phyloP scores from a whole-genome alignment of 2,797 vertebrate species.

The Carapus acus region DNA sequence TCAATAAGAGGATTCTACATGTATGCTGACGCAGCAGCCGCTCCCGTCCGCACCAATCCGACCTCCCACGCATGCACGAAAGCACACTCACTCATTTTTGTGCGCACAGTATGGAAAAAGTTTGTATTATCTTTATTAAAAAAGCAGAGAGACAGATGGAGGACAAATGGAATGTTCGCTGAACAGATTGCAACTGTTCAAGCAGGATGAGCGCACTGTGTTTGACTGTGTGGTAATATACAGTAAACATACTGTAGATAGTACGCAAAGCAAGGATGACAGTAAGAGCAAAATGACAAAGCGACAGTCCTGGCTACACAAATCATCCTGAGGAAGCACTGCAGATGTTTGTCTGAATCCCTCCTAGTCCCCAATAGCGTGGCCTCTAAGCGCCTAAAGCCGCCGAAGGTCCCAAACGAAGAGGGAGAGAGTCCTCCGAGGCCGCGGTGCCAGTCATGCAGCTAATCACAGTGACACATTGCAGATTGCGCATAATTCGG shows the following conservation, averaged over 20 bases:
- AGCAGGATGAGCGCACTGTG: too few relatives aligned
- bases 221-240: not conserved
- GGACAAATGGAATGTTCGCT: too few relatives aligned
- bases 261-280: not conserved
- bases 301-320: conserved; percentile 7
- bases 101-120: too few relatives aligned
- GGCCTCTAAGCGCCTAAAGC: conserved; percentile 41
- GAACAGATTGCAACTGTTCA: not conserved
- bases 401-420: conserved; percentile 25
- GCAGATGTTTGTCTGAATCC: conserved; percentile 46
- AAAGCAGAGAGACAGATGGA: too few relatives aligned
- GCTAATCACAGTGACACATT: not conserved
- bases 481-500: not conserved
- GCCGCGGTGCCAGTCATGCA: not conserved
- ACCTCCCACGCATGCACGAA: too few relatives aligned
- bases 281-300: conserved; percentile 12
- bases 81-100: too few relatives aligned
- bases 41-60: not conserved
- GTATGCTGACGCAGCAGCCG: not conserved
- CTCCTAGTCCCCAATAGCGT: conserved; percentile 32
- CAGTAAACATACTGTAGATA: too few relatives aligned
- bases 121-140: too few relatives aligned
- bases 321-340: conserved; percentile 37
- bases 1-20: not conserved
- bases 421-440: conserved; percentile 12